Conservation (phyloP, 2,888 invertebrate species). For the Coleophora deauratella region DNA sequence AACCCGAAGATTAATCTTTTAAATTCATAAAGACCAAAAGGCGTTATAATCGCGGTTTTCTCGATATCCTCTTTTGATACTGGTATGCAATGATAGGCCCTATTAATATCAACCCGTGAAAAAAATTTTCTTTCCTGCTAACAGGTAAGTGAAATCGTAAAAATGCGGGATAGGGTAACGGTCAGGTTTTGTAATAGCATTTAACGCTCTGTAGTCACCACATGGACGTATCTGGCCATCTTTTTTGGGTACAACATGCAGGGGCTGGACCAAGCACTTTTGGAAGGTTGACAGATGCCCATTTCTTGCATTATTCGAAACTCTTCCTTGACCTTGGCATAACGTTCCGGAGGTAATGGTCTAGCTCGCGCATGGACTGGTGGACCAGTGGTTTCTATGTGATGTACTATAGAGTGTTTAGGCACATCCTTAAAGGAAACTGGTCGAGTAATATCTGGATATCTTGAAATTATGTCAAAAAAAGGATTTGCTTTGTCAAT, state of each 20-base stretch:
- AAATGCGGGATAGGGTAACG: slow-evolving; percentile 30
- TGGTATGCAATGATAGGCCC: slow-evolving; percentile 36
- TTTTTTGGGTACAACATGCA: slow-evolving; percentile 23
- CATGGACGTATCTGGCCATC: slow-evolving; percentile 24
- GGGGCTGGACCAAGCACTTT: slow-evolving; percentile 32
- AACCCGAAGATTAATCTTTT: slow-evolving; percentile 28
- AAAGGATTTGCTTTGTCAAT: background rate
- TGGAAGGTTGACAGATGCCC: slow-evolving; percentile 30
- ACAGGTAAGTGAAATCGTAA: slow-evolving; percentile 21
- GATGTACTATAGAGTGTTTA: background rate
- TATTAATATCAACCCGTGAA: slow-evolving; percentile 26
- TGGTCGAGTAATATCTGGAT: slow-evolving; percentile 4
- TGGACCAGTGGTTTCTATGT: slow-evolving; percentile 7
- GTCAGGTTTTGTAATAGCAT: slow-evolving; percentile 27
- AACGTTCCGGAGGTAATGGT: slow-evolving; percentile 7
- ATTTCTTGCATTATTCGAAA: slow-evolving; percentile 21
- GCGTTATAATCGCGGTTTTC: slow-evolving; percentile 37
- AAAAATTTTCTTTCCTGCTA: slow-evolving; percentile 20
- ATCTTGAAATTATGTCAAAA: slow-evolving; percentile 1
- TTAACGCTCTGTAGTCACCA: slow-evolving; percentile 39
- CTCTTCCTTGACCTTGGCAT: slow-evolving; percentile 7
- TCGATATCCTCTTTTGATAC: slow-evolving; percentile 27
- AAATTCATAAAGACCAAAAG: slow-evolving; percentile 31
- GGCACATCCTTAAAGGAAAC: slow-evolving; percentile 1
- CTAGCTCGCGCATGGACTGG: slow-evolving; percentile 5